Percentiles rank a stretch among this genome's conserved stretches.
phyloP scores from a whole-genome alignment of 1,140 invertebrate genomes.

The Achatina immaculata region DNA sequence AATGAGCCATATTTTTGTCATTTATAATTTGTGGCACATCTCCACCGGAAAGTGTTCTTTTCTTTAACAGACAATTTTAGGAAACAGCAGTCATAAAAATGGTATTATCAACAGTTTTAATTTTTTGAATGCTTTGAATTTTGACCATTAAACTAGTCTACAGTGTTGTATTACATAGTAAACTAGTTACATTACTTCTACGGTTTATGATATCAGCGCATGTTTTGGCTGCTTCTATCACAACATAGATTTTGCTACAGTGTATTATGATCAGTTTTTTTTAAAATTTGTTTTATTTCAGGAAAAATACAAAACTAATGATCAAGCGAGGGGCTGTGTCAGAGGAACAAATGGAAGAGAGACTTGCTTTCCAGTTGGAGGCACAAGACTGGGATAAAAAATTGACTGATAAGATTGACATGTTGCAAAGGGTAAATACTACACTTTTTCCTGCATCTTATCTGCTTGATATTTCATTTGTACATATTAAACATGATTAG shows the following conservation, averaged over 20 bases:
- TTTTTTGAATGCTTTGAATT: background rate
- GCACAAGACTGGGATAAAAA: slow-evolving; percentile 29
- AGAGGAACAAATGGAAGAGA: slow-evolving; percentile 37
- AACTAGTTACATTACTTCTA: background rate
- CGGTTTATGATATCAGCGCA: background rate
- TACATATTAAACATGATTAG: too few species aligned
- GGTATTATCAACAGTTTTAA: background rate
- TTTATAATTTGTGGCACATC: background rate
- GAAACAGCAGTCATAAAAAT: background rate
- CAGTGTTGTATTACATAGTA: background rate
- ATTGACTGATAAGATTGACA: slow-evolving; percentile 3
- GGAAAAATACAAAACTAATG: slow-evolving; percentile 43
- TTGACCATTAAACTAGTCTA: too few species aligned
- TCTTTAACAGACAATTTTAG: background rate
- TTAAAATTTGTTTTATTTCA: slow-evolving; percentile 11
- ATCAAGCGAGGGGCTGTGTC: slow-evolving; percentile 39
- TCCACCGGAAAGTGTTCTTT: too few species aligned
- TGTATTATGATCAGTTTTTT: background rate
- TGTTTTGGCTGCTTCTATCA: background rate
- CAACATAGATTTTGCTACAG: background rate
- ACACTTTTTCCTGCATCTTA: background rate
- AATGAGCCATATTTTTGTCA: too few species aligned
- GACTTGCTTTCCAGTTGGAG: slow-evolving; percentile 29
- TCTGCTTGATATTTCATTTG: too few species aligned
- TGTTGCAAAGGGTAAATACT: background rate